These are phyloP conservation scores for Drosophila nigromelanica DNA, from an alignment of 1,140 invertebrate species.

Conservation along the genomic window DNA sequence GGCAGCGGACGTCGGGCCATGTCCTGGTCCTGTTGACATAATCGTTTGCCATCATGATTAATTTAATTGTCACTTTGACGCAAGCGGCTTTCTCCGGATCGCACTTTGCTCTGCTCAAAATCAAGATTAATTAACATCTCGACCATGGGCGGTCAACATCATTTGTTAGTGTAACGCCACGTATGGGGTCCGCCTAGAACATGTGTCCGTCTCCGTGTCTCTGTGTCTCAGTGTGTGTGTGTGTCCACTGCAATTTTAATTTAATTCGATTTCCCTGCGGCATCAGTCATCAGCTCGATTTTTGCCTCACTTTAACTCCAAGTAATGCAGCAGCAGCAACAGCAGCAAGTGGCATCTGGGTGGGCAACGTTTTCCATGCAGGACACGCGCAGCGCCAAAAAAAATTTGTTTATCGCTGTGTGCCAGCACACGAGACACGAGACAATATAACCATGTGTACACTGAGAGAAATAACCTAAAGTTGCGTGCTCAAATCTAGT, in stretches of 20 bases:
- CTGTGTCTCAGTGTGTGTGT: slow-evolving; percentile 34
- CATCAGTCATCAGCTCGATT: slow-evolving; percentile 15
- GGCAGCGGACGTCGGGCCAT: slow-evolving; percentile 4
- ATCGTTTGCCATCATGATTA: slow-evolving; percentile 79
- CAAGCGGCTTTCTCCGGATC: slow-evolving; percentile 35
- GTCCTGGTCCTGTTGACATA: slow-evolving; percentile 71
- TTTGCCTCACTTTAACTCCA: slow-evolving; percentile 33
- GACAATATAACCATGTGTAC: not conserved
- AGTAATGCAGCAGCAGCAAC: not conserved
- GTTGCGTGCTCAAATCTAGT: too few relatives aligned
- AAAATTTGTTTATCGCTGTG: slow-evolving; percentile 27
- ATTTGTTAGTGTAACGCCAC: slow-evolving; percentile 58
- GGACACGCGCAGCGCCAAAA: slow-evolving; percentile 14
- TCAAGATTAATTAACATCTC: slow-evolving; percentile 79
- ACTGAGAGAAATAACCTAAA: not conserved
- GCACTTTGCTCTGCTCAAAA: slow-evolving; percentile 43
- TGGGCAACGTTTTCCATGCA: slow-evolving; percentile 52
- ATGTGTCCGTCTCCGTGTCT: slow-evolving; percentile 1
- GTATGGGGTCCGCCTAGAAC: not conserved
- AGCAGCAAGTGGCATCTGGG: not conserved
- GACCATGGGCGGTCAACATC: slow-evolving; percentile 75
- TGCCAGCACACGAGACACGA: slow-evolving; percentile 11
- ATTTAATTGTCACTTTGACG: slow-evolving; percentile 82
- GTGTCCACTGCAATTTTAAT: slow-evolving; percentile 36
- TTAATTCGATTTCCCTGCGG: slow-evolving; percentile 65